Percentiles rank a stretch among this genome's conserved stretches.
Conservation (phyloP, 64 coral and sea anemone species). For the Stichodactyla mertensii region DNA sequence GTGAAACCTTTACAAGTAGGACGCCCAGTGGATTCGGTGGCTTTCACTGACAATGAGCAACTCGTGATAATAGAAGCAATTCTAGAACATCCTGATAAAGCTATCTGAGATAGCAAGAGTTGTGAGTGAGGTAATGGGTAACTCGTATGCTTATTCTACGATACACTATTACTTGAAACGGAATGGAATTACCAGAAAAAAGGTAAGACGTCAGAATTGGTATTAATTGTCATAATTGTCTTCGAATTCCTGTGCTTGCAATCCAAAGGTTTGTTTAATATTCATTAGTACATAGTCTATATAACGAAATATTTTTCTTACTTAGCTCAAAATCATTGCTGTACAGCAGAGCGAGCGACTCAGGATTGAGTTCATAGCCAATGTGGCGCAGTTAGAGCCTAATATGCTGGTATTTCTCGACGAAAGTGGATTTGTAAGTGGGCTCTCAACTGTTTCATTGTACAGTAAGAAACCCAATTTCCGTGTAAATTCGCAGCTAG, state of each 20-base stretch:
- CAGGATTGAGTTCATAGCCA: conserved; percentile 7
- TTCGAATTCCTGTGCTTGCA: not conserved
- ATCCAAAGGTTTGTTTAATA: not conserved
- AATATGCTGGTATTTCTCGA: conserved; percentile 39
- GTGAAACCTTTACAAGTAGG: not conserved
- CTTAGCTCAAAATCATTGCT: conserved; percentile 15
- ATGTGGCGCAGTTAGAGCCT: conserved; percentile 25
- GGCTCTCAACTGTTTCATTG: not conserved
- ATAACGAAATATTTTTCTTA: not conserved
- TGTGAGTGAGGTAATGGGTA: not conserved
- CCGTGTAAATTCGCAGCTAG: too few relatives aligned
- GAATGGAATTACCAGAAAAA: not conserved
- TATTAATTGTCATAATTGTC: too few relatives aligned
- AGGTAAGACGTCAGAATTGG: not conserved
- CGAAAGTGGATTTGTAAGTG: conserved; percentile 58
- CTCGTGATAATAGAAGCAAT: conserved; percentile 6
- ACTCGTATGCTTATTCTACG: not conserved
- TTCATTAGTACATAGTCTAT: not conserved
- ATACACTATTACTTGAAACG: conserved; percentile 8
- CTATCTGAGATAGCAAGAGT: not conserved
- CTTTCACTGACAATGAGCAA: not conserved
- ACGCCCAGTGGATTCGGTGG: not conserved
- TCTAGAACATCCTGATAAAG: conserved; percentile 17
- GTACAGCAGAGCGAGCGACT: conserved; percentile 15
- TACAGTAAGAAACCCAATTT: too few relatives aligned